A percentile compares a stretch with the other conserved stretches of the same genome.
Evolutionary conservation across 2,113 vertebrate genomes (phyloP).

Genomic region (Tyrannus savana): DNA sequence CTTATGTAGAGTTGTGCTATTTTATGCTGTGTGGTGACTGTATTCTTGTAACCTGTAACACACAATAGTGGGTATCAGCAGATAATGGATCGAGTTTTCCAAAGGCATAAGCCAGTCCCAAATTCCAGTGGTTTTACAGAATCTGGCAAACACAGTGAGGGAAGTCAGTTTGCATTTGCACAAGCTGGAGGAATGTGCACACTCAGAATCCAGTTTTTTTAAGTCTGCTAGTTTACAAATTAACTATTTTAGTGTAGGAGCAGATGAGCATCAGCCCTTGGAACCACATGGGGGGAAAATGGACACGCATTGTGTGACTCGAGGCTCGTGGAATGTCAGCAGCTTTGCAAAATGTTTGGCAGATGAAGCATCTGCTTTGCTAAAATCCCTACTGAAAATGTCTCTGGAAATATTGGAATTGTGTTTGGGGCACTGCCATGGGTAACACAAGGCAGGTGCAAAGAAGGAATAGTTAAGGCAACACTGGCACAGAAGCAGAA

Average conservation of each 20-base stretch:
- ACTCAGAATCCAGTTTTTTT: not conserved
- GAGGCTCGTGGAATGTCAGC: not conserved
- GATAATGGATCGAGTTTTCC: accelerated
- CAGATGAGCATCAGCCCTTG: not conserved
- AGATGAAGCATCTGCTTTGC: not conserved
- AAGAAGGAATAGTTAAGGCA: not conserved
- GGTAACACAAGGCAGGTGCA: not conserved
- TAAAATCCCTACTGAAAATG: not conserved
- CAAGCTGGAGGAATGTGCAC: not conserved
- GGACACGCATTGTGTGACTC: not conserved
- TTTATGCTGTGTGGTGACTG: not conserved
- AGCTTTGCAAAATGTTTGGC: not conserved
- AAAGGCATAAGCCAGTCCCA: not conserved
- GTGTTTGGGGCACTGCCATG: not conserved
- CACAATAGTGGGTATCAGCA: not conserved
- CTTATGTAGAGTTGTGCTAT: not conserved
- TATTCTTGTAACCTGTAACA: not conserved
- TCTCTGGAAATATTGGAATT: not conserved
- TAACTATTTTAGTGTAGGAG: not conserved
- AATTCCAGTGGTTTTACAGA: not conserved
- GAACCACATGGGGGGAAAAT: not conserved
- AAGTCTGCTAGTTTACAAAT: not conserved
- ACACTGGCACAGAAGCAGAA: not conserved
- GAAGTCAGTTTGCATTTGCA: not conserved
- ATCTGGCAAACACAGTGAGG: not conserved